Evolutionary conservation across 1,140 invertebrate species (phyloP).

Genomic region (Chironomus striatipennis): DNA sequence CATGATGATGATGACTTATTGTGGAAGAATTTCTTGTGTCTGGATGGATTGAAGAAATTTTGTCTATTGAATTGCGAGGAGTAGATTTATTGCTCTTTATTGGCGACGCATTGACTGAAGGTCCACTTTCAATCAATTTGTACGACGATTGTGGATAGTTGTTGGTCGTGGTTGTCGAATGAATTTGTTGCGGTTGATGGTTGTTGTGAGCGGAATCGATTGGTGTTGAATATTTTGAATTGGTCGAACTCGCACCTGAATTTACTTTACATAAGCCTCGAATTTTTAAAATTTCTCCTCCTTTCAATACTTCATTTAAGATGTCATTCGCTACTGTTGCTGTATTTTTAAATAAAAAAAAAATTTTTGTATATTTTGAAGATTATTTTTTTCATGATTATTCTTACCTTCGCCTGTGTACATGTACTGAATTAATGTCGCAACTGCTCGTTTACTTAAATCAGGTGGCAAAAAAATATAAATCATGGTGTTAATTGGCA

Average conservation of each 20-base stretch:
- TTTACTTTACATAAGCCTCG: slow-evolving; percentile 51
- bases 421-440: slow-evolving; percentile 78
- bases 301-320: slow-evolving; percentile 64
- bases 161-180: not conserved
- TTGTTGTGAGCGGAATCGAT: not conserved
- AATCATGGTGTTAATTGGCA: slow-evolving; percentile 46
- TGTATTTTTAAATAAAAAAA: too few relatives aligned
- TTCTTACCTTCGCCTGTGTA: slow-evolving; percentile 58
- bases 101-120: not conserved
- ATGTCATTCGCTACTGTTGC: slow-evolving; percentile 77
- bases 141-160: not conserved
- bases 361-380: too few relatives aligned
- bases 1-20: not conserved
- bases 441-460: slow-evolving; percentile 65
- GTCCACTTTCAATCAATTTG: slow-evolving; percentile 11
- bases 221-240: not conserved
- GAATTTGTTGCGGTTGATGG: not conserved
- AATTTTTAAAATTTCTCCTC: slow-evolving; percentile 68
- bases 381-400: too few relatives aligned
- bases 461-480: slow-evolving; percentile 72
- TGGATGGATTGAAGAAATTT: not conserved
- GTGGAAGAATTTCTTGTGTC: not conserved
- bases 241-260: not conserved
- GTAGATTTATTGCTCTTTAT: slow-evolving; percentile 20
- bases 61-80: slow-evolving; percentile 17